These are phyloP conservation scores for Timema cristinae DNA, from an alignment of 2,888 invertebrate species.

Conservation along the genomic window DNA sequence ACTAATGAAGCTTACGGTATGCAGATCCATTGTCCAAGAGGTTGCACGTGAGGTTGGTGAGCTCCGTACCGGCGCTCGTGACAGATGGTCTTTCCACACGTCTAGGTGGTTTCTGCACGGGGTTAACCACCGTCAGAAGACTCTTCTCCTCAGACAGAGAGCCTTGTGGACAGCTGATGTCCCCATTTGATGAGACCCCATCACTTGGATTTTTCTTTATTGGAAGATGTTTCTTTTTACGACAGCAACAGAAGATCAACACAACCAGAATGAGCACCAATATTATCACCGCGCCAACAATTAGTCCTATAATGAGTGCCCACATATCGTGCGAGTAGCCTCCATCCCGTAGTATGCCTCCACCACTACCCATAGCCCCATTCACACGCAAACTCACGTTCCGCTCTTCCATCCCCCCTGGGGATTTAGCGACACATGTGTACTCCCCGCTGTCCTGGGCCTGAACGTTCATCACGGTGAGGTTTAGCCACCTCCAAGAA, in stretches of 20 bases:
- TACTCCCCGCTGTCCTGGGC: conserved; percentile 68
- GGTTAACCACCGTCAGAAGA: conserved; percentile 77
- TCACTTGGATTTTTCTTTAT: conserved; percentile 54
- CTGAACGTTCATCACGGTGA: conserved; percentile 62
- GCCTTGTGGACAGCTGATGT: conserved; percentile 64
- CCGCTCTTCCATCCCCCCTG: conserved; percentile 72
- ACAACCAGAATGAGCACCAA: conserved; percentile 41
- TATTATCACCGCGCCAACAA: conserved; percentile 50
- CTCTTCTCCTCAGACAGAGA: conserved; percentile 77
- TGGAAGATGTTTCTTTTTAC: background rate
- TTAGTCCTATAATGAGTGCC: conserved; percentile 45
- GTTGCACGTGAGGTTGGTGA: conserved; percentile 20
- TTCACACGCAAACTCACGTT: conserved; percentile 62
- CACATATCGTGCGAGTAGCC: background rate
- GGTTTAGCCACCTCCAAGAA: conserved; percentile 54
- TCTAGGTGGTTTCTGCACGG: conserved; percentile 77
- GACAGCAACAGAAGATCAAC: conserved; percentile 39
- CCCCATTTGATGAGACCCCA: conserved; percentile 58
- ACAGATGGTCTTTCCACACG: conserved; percentile 55
- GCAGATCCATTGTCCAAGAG: conserved; percentile 24
- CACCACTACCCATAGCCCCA: conserved; percentile 15
- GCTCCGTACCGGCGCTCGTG: conserved; percentile 14
- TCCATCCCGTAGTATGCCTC: conserved; percentile 34
- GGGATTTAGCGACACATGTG: conserved; percentile 75
- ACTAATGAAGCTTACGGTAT: conserved; percentile 17